phyloP scores from a whole-genome alignment of 2,888 invertebrate genomes.

The Amblyteles armatorius region DNA sequence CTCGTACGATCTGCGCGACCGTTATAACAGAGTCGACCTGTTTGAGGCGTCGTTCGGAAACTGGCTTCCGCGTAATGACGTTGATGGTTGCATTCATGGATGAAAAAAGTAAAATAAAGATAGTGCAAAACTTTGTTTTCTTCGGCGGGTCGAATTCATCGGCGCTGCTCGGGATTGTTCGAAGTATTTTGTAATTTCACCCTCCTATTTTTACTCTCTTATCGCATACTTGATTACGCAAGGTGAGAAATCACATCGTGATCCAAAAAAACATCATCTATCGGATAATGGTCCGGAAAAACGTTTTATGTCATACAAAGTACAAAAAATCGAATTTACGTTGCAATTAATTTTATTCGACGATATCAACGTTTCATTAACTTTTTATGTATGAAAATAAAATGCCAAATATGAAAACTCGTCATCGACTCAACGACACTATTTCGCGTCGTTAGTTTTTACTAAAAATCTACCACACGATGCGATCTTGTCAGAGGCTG shows the following conservation, averaged over 20 bases:
- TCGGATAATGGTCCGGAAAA: no score
- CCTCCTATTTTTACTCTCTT: no score
- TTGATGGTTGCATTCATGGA: neutral
- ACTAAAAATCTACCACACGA: neutral
- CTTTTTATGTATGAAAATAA: neutral
- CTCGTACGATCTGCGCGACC: slow-evolving; percentile 48
- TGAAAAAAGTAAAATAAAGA: no score
- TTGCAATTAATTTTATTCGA: neutral
- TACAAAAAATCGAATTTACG: neutral
- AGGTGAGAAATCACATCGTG: no score
- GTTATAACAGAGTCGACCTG: slow-evolving; percentile 46
- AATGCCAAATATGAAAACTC: neutral
- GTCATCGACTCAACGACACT: neutral
- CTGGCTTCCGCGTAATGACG: neutral
- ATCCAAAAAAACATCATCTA: no score
- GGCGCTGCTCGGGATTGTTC: neutral
- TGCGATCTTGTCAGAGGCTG: neutral
- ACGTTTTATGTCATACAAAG: no score
- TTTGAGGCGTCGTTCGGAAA: neutral
- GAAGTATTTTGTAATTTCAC: neutral
- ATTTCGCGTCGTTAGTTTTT: neutral
- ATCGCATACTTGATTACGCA: no score
- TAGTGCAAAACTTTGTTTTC: no score
- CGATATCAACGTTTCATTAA: neutral
- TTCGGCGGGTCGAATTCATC: no score